Evolutionary conservation across 2,113 vertebrate species (phyloP), one percentile per base, ranked within the genome.

Genomic region (Sinocyclocheilus anshuiensis): DNA sequence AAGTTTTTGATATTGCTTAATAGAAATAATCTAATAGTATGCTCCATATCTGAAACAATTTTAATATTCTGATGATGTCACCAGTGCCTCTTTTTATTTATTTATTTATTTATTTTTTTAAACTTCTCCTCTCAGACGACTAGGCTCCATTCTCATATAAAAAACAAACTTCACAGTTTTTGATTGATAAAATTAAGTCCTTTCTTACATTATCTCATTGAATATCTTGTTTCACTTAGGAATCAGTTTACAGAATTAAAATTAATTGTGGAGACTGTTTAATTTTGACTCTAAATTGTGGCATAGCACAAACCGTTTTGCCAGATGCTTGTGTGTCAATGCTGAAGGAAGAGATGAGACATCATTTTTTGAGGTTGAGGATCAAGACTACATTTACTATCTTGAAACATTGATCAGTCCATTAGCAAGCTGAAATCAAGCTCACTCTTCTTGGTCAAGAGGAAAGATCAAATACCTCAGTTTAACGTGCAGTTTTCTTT

Each of bases 401-500:
- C 29, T 71, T 71, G 16, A 71, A 71, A 36, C 7, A 20, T 9
- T 71, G 16, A 39, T 71, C 7, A 39, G 33, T 71, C 8, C 18
- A 39, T 72, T 72, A 72, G 69, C 69, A 22, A 39, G 9, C 36
- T 72, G 36, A 22, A 12, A 4, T 72, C 18, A 72, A 55, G 1
- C 50, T 55, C 48, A 33, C 15, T 77, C 50, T 53, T 50, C 16
- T 29, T 55, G 8, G 9, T 77, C 16, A 33, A 53, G 15, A 55
- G 48, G 24, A 77, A 55, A 29, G 76, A 55, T 77, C 48, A 33
- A 77, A 53, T 77, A 77, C 50, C 50, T 77, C 15, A 20, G 48
- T 55, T 77, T 55, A 29, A 55, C 76, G 16, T 77, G 50, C 36
- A 24, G 18, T 63, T 63, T 63, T 63, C 13, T 63, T n/a, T 26